phyloP scores from a whole-genome alignment of 2,113 vertebrate species.

The Alethe castanea region DNA sequence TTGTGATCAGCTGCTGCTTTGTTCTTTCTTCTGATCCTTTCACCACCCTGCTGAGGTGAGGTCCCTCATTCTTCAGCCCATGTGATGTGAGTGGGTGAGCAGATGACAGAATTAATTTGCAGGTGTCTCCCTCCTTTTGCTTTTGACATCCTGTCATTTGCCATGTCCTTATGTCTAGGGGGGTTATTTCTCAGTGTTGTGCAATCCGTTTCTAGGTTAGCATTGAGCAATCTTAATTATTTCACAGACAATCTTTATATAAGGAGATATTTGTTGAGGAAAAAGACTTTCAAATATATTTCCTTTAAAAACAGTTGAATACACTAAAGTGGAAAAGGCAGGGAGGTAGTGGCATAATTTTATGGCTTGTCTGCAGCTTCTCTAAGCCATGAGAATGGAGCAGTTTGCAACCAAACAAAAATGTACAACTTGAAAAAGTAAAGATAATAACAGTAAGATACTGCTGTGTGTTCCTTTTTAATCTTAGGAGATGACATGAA shows the following conservation, averaged over 20 bases:
- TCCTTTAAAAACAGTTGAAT: neutral
- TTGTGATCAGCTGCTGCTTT: slow-evolving; percentile 24
- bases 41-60: neutral
- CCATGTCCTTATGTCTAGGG: slow-evolving; percentile 7
- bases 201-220: slow-evolving; percentile 50
- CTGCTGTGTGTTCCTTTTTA: neutral
- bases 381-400: neutral
- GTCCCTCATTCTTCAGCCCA: slow-evolving; percentile 1
- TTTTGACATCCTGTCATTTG: slow-evolving; percentile 47
- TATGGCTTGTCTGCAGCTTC: neutral
- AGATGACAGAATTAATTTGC: slow-evolving; percentile 49
- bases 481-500: neutral
- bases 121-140: slow-evolving; percentile 42
- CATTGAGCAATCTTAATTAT: slow-evolving; percentile 40
- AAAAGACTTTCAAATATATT: slow-evolving; percentile 10
- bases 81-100: slow-evolving; percentile 2
- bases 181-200: slow-evolving; percentile 25
- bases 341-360: neutral
- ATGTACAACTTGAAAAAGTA: neutral
- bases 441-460: neutral
- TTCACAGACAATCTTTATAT: neutral
- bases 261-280: neutral
- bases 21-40: slow-evolving; percentile 16
- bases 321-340: neutral
- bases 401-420: neutral